A percentile compares a stretch with the other conserved stretches of the same genome.
These are phyloP conservation scores for Eupithecia dodoneata DNA, from an alignment of 2,888 invertebrate genomes.

Conservation along the genomic window DNA sequence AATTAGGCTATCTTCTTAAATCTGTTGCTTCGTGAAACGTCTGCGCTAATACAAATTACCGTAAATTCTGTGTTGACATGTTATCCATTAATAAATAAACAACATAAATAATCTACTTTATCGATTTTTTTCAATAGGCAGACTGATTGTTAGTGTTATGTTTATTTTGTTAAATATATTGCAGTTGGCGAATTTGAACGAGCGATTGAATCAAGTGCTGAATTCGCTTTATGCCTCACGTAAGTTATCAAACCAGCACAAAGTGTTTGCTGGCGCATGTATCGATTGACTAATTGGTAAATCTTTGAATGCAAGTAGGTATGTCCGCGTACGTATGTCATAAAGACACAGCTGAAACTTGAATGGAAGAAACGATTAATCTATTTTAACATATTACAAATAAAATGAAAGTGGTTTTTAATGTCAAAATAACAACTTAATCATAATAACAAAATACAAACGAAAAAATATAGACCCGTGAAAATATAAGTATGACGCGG, in stretches of 20 bases:
- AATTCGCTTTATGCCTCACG: constrained; percentile 72
- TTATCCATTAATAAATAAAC: background rate
- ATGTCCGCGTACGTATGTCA: background rate
- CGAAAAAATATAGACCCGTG: too few relatives aligned
- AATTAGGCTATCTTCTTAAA: background rate
- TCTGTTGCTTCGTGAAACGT: background rate
- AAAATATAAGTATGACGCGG: too few relatives aligned
- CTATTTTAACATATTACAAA: too few relatives aligned
- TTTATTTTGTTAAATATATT: constrained; percentile 39
- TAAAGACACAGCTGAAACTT: background rate
- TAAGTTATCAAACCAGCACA: constrained; percentile 55
- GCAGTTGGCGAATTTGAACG: constrained; percentile 71
- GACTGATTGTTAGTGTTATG: background rate
- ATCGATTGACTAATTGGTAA: background rate
- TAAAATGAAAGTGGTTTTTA: too few relatives aligned
- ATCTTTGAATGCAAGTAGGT: background rate
- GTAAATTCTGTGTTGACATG: background rate
- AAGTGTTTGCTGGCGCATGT: constrained; percentile 9
- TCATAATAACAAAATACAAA: too few relatives aligned
- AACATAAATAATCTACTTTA: background rate
- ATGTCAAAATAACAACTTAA: too few relatives aligned
- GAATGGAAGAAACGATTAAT: background rate
- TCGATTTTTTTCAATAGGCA: background rate
- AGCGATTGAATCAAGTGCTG: constrained; percentile 77
- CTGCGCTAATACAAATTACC: background rate